Evolutionary conservation across 2,797 vertebrate genomes (phyloP).

Genomic region (Coranthus polyacanthus): DNA sequence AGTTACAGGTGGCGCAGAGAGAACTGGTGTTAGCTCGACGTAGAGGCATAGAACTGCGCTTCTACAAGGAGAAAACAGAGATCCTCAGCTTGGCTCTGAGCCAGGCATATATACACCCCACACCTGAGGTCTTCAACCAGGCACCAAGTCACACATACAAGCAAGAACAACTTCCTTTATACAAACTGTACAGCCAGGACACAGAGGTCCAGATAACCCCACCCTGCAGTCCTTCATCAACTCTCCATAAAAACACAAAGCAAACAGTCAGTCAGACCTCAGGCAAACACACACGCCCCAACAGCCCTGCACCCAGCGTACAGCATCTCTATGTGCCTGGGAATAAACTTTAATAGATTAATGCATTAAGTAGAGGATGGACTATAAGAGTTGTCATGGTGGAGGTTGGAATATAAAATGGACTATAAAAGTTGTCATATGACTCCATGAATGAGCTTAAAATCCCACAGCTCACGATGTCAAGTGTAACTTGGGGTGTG

Average conservation of each 20-base stretch:
- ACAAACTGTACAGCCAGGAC: constrained; percentile 55
- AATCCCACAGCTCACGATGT: not conserved
- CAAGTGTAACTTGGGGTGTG: not conserved
- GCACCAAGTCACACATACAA: constrained; percentile 39
- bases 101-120: constrained; percentile 83
- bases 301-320: constrained; percentile 23
- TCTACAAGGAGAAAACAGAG: constrained; percentile 94
- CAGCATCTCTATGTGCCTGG: constrained; percentile 34
- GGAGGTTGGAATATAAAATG: no score
- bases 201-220: constrained; percentile 41
- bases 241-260: constrained; percentile 43
- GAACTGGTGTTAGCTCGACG: constrained; percentile 89
- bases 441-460: not conserved
- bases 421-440: not conserved
- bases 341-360: constrained; percentile 39
- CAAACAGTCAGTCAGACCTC: constrained; percentile 42
- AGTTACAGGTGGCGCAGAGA: constrained; percentile 88
- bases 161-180: constrained; percentile 69
- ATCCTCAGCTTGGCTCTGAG: constrained; percentile 91
- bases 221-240: constrained; percentile 46
- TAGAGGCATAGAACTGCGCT: constrained; percentile 90
- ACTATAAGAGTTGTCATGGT: not conserved
- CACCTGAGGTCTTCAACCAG: constrained; percentile 55
- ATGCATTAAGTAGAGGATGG: constrained; percentile 12
- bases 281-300: constrained; percentile 31